Conservation (phyloP, 2,888 invertebrate species). For the Stenodema calcarata region DNA sequence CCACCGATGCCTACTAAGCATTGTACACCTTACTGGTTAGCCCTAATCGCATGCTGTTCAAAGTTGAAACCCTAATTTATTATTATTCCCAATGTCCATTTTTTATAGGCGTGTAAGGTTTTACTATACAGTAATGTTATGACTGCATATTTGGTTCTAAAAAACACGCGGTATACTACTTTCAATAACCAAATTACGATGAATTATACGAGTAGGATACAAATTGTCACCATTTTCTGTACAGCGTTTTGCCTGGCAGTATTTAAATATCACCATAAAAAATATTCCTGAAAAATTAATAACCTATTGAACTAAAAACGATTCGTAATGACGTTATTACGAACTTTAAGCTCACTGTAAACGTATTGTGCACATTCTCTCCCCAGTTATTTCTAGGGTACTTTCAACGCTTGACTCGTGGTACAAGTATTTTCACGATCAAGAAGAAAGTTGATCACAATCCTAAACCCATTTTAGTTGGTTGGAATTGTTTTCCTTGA, state of each 20-base stretch:
- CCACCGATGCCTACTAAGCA: too few species aligned
- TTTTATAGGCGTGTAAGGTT: too few species aligned
- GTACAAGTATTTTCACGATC: background rate
- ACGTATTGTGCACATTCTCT: background rate
- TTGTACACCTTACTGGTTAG: too few species aligned
- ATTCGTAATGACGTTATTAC: background rate
- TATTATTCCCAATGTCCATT: too few species aligned
- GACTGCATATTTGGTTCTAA: too few species aligned
- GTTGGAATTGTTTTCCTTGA: background rate
- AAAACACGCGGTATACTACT: background rate
- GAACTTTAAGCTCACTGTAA: background rate
- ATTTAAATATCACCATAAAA: too few species aligned
- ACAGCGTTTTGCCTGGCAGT: background rate
- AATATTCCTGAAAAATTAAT: too few species aligned
- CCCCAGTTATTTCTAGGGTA: background rate
- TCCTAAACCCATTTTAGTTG: background rate
- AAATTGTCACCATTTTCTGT: background rate
- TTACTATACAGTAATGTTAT: too few species aligned
- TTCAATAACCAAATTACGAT: background rate
- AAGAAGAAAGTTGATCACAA: background rate
- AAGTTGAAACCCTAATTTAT: too few species aligned
- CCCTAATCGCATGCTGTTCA: too few species aligned
- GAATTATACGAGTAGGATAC: background rate
- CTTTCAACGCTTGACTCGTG: background rate
- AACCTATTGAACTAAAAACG: background rate